Evolutionary conservation across 2,797 vertebrate species (phyloP), one percentile per base, ranked within the genome.

Genomic region (Phalloptychus januarius): DNA sequence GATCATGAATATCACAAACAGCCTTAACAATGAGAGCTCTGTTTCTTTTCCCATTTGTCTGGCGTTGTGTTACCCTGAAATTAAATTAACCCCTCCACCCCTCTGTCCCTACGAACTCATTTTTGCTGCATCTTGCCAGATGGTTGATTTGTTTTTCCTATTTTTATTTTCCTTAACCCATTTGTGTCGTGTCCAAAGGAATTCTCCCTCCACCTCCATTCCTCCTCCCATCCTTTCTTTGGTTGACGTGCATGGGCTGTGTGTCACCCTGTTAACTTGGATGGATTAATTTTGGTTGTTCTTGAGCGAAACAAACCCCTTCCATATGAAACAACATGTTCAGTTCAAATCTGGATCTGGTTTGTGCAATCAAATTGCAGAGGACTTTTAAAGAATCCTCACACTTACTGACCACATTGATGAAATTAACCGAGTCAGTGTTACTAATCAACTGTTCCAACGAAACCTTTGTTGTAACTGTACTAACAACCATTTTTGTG

Each of bases 401-500:
- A 88, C 81, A 76, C 80, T 76, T 76, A 84, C 71, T 61, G 82
- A 83, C 80, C 84, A 84, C 87, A 89, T 71, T 74, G 71, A 93
- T 92, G 85, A 94, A 95, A 94, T 94, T 93, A 89, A 94, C 93
- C 93, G 94, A 95, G 95, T 94, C 89, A 83, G 83, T 93, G 90
- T 95, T 94, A 95, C 96, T 95, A 95, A 96, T 95, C 89, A 92
- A 87, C 86, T 93, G 91, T 95, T 94, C 91, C 86, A 95, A 95
- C 91, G 89, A 94, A 95, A 95, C 91, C 92, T 94, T 93, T 95
- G 95, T 96, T 96, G 91, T 96, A 95, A 96, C 94, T 95, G 95
- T 96, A 96, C 96, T 96, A 96, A 96, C 96, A 96, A 96, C 95
- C 96, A 96, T 96, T 96, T 96, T 96, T 96, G 95, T 96, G 96